Conservation (phyloP, 2,888 invertebrate genomes). For the Macropis europaea region DNA sequence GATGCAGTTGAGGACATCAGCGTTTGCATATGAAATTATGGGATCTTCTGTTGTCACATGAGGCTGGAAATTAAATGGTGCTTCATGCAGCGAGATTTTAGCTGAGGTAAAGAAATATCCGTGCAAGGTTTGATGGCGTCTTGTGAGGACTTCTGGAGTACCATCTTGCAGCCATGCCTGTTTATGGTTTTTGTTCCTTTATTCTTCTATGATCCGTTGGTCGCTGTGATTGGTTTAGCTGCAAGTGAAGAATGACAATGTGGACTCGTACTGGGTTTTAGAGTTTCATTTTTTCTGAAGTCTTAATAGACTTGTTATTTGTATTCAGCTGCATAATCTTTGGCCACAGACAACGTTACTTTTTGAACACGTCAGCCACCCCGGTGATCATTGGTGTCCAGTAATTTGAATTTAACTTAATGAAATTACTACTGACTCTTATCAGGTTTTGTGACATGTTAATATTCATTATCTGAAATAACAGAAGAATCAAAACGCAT, state of each 20-base stretch:
- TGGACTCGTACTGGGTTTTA: not conserved
- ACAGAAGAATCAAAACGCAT: too few relatives aligned
- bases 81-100: conserved; percentile 15
- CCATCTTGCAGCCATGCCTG: not conserved
- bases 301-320: too few relatives aligned
- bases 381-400: too few relatives aligned
- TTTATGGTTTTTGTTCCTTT: not conserved
- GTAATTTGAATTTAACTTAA: too few relatives aligned
- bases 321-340: too few relatives aligned
- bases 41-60: not conserved
- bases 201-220: not conserved
- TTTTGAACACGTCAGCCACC: too few relatives aligned
- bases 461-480: too few relatives aligned
- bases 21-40: conserved; percentile 51
- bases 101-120: not conserved
- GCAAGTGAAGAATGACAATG: not conserved
- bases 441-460: too few relatives aligned
- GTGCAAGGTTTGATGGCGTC: not conserved
- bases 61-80: conserved; percentile 8
- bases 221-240: not conserved
- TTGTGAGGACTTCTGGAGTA: conserved; percentile 13
- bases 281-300: not conserved
- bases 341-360: too few relatives aligned
- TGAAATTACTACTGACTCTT: too few relatives aligned
- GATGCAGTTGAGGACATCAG: not conserved